Percentiles rank a stretch among this genome's conserved stretches.
Conservation (phyloP, 2,113 vertebrate genomes). For the Rhinolophus sinicus region DNA sequence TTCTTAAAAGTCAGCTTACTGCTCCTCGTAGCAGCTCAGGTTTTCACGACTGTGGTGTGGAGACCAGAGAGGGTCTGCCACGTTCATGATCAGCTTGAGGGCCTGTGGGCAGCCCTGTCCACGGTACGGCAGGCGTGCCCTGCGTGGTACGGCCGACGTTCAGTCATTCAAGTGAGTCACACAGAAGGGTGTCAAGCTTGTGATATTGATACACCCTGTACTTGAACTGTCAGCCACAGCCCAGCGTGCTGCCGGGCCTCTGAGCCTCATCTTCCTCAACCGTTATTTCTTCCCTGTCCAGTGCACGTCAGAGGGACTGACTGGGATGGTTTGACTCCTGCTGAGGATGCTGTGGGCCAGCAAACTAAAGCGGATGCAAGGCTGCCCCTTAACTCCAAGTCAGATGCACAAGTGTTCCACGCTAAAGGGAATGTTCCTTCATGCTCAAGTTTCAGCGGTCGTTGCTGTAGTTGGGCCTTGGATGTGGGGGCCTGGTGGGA, state of each 20-base stretch:
- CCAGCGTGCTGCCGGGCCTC: conserved; percentile 53
- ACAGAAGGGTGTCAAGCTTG: conserved; percentile 57
- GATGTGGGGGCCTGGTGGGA: not conserved
- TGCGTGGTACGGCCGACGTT: not conserved
- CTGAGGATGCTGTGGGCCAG: not conserved
- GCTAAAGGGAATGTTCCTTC: not conserved
- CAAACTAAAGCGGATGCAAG: not conserved
- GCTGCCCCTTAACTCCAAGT: not conserved
- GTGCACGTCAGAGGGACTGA: conserved; percentile 12
- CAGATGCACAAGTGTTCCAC: not conserved
- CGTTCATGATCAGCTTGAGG: not conserved
- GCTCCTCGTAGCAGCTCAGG: not conserved
- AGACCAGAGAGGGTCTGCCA: not conserved
- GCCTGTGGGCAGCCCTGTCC: not conserved
- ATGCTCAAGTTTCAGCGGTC: not conserved
- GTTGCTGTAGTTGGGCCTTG: not conserved
- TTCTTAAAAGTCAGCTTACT: not conserved
- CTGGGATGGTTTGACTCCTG: not conserved
- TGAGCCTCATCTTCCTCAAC: conserved; percentile 69
- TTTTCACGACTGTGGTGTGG: not conserved
- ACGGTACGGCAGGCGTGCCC: not conserved
- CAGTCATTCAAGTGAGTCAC: conserved; percentile 58
- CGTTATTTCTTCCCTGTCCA: conserved; percentile 45
- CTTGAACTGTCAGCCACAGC: conserved; percentile 60
- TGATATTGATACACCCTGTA: conserved; percentile 45